phyloP scores from a whole-genome alignment of 1,140 invertebrate genomes.

The Achatina immaculata region DNA sequence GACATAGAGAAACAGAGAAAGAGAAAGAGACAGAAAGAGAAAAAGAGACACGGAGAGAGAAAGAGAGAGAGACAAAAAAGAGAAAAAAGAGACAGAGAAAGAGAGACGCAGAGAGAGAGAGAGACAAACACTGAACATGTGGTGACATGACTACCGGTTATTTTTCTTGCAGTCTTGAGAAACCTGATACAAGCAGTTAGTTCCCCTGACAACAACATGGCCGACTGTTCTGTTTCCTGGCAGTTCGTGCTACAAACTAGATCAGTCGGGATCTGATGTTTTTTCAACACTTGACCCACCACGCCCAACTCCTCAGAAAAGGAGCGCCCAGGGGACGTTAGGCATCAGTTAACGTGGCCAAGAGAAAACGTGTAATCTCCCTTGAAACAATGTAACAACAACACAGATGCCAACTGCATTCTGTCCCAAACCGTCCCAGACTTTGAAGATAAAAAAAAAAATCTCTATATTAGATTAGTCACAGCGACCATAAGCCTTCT shows the following conservation, averaged over 20 bases:
- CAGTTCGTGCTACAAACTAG: background rate
- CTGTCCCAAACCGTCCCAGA: background rate
- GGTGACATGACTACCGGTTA: background rate
- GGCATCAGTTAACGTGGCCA: background rate
- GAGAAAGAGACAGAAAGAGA: too few relatives aligned
- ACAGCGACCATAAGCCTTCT: too few relatives aligned
- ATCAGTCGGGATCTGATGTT: slow-evolving; percentile 17
- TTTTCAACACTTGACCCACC: slow-evolving; percentile 10
- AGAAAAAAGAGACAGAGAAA: background rate
- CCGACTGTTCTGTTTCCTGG: background rate
- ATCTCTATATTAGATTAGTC: slow-evolving; percentile 8
- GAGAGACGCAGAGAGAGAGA: background rate
- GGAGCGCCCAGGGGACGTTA: background rate
- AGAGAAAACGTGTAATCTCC: background rate
- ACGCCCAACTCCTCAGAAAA: background rate
- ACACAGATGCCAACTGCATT: background rate
- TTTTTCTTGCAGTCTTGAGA: background rate
- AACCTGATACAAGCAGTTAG: background rate
- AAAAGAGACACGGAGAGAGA: too few relatives aligned
- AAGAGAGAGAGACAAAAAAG: slow-evolving; percentile 11
- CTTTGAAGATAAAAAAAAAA: slow-evolving; percentile 16
- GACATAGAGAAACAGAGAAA: too few relatives aligned
- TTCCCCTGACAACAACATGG: slow-evolving; percentile 18
- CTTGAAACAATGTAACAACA: slow-evolving; percentile 20
- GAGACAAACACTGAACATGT: background rate